Evolutionary conservation across 1,140 invertebrate species (phyloP).

Genomic region (Zelostemma sp.): DNA sequence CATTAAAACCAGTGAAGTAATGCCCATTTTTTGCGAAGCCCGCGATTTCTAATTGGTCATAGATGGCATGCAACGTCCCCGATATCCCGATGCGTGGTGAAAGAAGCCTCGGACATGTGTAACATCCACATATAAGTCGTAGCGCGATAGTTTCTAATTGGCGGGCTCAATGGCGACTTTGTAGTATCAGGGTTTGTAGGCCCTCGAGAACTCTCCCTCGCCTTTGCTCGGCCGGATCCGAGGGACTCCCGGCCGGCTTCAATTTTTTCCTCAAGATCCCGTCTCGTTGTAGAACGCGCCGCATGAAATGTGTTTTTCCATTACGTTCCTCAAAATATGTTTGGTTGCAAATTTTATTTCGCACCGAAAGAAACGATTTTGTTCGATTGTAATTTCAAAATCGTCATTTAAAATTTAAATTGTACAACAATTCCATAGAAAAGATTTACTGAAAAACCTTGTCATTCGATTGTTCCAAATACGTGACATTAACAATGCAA

Average conservation of each 20-base stretch:
- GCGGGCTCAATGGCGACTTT: neutral
- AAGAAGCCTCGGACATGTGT: neutral
- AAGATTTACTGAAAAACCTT: too few species aligned
- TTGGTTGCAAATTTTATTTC: too few species aligned
- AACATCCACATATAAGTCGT: neutral
- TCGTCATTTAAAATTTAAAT: too few species aligned
- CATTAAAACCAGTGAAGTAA: neutral
- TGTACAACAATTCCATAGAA: too few species aligned
- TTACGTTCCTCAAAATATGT: too few species aligned
- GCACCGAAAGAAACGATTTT: too few species aligned
- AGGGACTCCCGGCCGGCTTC: neutral
- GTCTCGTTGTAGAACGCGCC: too few species aligned
- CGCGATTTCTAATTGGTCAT: conserved; percentile 1
- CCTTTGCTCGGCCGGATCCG: neutral
- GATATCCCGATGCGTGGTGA: conserved; percentile 2
- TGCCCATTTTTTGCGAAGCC: neutral
- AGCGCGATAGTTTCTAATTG: neutral
- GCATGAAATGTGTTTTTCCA: too few species aligned
- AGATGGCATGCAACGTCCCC: neutral
- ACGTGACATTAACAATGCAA: too few species aligned
- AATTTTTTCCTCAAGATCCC: neutral
- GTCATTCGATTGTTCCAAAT: too few species aligned
- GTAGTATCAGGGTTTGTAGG: conserved; percentile 5
- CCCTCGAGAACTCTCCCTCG: neutral
- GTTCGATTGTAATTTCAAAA: too few species aligned